phyloP scores from a whole-genome alignment of 2,797 vertebrate genomes.

The Eurystomus glaucurus region DNA sequence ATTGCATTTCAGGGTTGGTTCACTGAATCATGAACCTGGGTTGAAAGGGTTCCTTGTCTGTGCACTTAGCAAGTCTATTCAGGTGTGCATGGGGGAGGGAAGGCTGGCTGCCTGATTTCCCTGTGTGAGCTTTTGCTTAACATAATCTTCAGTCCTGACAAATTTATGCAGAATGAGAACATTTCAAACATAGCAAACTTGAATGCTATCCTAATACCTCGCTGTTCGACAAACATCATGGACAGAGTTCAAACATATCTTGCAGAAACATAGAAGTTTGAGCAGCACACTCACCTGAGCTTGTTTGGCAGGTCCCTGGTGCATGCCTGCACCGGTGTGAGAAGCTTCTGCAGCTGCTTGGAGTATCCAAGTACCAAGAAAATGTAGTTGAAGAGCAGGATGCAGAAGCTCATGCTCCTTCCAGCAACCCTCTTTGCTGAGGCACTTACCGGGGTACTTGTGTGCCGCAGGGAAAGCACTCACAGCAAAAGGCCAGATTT shows the following conservation, averaged over 20 bases:
- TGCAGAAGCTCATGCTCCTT: background rate
- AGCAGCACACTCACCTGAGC: background rate
- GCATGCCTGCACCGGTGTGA: accelerated
- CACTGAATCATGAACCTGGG: slow-evolving; percentile 8
- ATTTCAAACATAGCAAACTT: background rate
- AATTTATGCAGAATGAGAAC: slow-evolving; percentile 56
- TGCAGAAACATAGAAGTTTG: background rate
- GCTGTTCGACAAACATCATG: background rate
- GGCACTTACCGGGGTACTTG: background rate
- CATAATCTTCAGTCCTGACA: slow-evolving; percentile 33
- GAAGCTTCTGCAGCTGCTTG: background rate
- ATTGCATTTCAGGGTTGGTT: slow-evolving; percentile 24
- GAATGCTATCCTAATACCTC: background rate
- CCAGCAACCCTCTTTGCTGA: accelerated
- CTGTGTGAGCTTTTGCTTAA: background rate
- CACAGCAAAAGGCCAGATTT: background rate
- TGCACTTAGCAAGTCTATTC: background rate
- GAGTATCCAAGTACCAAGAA: background rate
- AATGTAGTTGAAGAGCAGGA: background rate
- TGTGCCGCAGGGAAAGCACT: accelerated
- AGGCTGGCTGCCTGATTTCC: background rate
- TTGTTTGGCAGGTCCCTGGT: accelerated
- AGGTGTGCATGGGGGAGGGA: background rate
- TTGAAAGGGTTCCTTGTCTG: slow-evolving; percentile 6
- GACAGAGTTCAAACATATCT: background rate